Evolutionary conservation across 2,113 vertebrate genomes (phyloP).

Genomic region (Heliornis fulica): DNA sequence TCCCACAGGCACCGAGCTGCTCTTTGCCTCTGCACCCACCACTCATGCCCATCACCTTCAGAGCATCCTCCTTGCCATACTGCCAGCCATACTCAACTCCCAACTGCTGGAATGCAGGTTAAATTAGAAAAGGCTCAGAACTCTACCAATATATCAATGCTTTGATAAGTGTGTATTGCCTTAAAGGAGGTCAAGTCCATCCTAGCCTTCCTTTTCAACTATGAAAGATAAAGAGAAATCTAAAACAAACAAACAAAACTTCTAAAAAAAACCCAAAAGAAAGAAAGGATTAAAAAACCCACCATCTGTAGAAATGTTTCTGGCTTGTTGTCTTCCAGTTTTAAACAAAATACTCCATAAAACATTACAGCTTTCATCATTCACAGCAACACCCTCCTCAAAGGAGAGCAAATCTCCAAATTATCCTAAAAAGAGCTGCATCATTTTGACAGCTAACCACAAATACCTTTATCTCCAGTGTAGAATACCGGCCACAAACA

Average conservation of each 20-base stretch:
- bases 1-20: fast-evolving
- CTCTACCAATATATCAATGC: neutral
- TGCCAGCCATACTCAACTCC: fast-evolving
- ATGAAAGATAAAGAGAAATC: neutral
- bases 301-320: too few species aligned
- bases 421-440: neutral
- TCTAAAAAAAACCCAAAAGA: too few species aligned
- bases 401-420: neutral
- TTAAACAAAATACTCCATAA: neutral
- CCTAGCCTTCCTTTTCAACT: neutral
- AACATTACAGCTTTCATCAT: neutral
- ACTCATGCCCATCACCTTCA: neutral
- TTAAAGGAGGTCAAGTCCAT: neutral
- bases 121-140: neutral
- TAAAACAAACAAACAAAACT: neutral
- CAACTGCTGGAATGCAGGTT: neutral
- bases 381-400: neutral
- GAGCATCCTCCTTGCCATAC: neutral
- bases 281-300: too few species aligned
- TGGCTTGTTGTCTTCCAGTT: neutral
- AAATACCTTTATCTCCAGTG: neutral
- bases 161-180: neutral
- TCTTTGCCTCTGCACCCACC: neutral
- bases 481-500: neutral
- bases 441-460: neutral